Percentiles rank a stretch among this genome's conserved stretches.
These are phyloP conservation scores for Amitus sp. DNA, from an alignment of 2,888 invertebrate species.

Conservation along the genomic window DNA sequence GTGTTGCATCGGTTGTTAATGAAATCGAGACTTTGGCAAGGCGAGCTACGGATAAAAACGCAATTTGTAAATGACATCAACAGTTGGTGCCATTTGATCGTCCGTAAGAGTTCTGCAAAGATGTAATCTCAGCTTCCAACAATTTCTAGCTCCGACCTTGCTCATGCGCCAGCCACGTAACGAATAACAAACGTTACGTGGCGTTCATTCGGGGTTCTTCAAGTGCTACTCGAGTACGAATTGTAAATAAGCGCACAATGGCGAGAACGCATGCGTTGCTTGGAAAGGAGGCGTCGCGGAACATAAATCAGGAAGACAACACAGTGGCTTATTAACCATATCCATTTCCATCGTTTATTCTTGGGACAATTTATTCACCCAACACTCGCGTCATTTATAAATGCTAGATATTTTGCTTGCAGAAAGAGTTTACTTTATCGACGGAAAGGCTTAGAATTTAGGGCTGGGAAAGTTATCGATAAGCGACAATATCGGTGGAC, in stretches of 20 bases:
- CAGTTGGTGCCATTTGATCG: constrained; percentile 30
- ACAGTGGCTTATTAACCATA: constrained; percentile 49
- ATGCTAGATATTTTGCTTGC: constrained; percentile 11
- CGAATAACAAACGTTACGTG: constrained; percentile 23
- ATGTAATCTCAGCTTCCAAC: constrained; percentile 34
- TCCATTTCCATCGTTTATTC: constrained; percentile 36
- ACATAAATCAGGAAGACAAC: constrained; percentile 52
- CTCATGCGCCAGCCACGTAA: constrained; percentile 20
- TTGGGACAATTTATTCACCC: constrained; percentile 23
- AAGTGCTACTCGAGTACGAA: constrained; percentile 2
- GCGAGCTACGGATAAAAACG: constrained; percentile 20
- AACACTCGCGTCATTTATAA: constrained; percentile 13
- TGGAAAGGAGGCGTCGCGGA: constrained; percentile 43
- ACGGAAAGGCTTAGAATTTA: too few species aligned
- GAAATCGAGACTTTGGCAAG: constrained; percentile 19
- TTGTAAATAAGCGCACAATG: constrained; percentile 13
- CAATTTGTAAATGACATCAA: constrained; percentile 27
- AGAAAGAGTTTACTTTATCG: constrained; percentile 11
- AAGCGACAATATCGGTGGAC: too few species aligned
- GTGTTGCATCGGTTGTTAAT: constrained; percentile 10
- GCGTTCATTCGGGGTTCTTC: constrained; percentile 10
- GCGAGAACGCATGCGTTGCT: constrained; percentile 30
- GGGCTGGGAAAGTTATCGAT: too few species aligned
- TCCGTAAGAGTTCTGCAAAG: constrained; percentile 44
- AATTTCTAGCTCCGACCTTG: constrained; percentile 26